Base-by-base conservation (phyloP, 2,888 invertebrate genomes). In the Perdita meconis region DNA sequence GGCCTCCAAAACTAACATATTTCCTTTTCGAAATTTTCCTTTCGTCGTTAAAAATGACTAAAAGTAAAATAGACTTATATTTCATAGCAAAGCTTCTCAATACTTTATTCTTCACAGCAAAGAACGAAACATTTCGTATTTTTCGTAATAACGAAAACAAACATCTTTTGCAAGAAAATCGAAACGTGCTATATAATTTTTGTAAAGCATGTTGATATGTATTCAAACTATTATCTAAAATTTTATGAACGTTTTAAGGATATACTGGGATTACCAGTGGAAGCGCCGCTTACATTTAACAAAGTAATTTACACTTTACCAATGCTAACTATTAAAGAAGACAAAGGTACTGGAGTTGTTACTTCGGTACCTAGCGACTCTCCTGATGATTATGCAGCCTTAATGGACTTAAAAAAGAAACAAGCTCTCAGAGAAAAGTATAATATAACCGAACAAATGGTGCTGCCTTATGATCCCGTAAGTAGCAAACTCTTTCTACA, bases 291-390 rank as follows among this genome's bases (percentile, higher is more conserved):
- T 82, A 96, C 98, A 0, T 93, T 93, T n/a, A 96, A 98, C 90
- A 94, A 96, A 66, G 94, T 94, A 73, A 96, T 99, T 82, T 99
- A 98, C 92, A 96, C 98, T 0, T 94, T 99, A 47, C 99, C 99
- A 0, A 99, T 99, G 99, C 92, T 99, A 64, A 98, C 98, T 0
- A 98, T 99, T 87, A 98, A 98, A 91, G 97, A 98, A 90, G 98
- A 98, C 88, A 99, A 99, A 93, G 99, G 99, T 16, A 99, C 99
- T 0, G 99, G 99, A 1, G 95, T 99, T 40, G 99, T 99, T 0
- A 98, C 98, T 0, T 98, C 98, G 84, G 99, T 99, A 0, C 99
- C 99, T 0, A 99, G 99, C 0, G 99, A 99, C 93, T 97, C 99
- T 0, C 99, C 99, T 0, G 99, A 99, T 92, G 99, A 99, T 93